Evolutionary conservation across 2,888 invertebrate genomes (phyloP).

Genomic region (Drosophila infuscata): DNA sequence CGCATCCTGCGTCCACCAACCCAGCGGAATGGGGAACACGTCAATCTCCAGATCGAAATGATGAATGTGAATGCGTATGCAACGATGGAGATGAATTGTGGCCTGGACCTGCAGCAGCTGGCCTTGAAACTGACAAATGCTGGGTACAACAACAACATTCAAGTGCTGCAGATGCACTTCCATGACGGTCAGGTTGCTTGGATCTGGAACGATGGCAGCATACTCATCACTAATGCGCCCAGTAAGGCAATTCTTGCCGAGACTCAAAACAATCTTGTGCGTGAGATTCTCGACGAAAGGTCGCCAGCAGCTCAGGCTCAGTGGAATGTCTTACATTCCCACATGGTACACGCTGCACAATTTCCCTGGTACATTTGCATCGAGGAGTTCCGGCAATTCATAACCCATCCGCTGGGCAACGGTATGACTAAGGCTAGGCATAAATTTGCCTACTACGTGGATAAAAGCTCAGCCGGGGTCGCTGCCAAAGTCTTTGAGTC

Average conservation of each 20-base stretch:
- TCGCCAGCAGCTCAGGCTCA: not conserved
- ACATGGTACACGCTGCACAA: slow-evolving; percentile 16
- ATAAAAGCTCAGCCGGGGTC: slow-evolving; percentile 36
- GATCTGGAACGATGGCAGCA: slow-evolving; percentile 52
- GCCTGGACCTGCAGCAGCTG: slow-evolving; percentile 18
- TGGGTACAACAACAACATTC: slow-evolving; percentile 20
- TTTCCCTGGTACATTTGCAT: slow-evolving; percentile 44
- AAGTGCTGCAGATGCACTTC: slow-evolving; percentile 43
- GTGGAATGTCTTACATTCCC: slow-evolving; percentile 8
- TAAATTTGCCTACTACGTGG: slow-evolving; percentile 42
- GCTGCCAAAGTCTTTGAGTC: slow-evolving; percentile 44
- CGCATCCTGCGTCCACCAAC: slow-evolving; percentile 37
- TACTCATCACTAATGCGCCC: slow-evolving; percentile 45
- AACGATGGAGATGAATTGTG: slow-evolving; percentile 20
- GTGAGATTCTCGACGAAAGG: not conserved
- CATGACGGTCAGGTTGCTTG: slow-evolving; percentile 33
- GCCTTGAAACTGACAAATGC: slow-evolving; percentile 7
- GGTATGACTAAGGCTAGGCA: not conserved
- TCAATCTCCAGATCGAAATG: slow-evolving; percentile 29
- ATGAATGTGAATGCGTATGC: slow-evolving; percentile 25
- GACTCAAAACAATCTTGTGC: slow-evolving; percentile 18
- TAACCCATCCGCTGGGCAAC: slow-evolving; percentile 3
- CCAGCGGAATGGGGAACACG: slow-evolving; percentile 9
- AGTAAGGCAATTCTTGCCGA: slow-evolving; percentile 21
- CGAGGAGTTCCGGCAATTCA: slow-evolving; percentile 18